phyloP scores from a whole-genome alignment of 2,113 vertebrate species.

The Hirundichthys speculiger region DNA sequence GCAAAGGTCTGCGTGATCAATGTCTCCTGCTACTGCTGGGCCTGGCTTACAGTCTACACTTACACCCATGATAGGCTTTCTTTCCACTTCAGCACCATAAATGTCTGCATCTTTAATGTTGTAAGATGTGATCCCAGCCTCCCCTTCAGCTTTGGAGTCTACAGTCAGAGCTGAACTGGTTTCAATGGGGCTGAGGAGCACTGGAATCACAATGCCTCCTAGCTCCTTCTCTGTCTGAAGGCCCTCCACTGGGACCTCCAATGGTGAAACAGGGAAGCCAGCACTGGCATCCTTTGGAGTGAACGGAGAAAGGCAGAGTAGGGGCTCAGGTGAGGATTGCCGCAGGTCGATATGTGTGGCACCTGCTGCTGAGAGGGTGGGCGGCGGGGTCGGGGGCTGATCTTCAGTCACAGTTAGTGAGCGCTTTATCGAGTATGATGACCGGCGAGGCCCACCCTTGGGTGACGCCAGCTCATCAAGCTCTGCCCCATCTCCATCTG shows the following conservation, averaged over 20 bases:
- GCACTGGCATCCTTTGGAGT: conserved; percentile 53
- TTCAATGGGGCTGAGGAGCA: conserved; percentile 61
- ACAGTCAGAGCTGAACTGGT: conserved; percentile 1
- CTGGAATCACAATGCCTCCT: conserved; percentile 66
- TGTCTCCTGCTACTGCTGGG: neutral
- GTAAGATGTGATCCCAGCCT: neutral
- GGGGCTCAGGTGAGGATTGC: conserved; percentile 51
- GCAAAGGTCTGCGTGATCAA: conserved; percentile 25
- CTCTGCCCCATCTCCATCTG: conserved; percentile 72
- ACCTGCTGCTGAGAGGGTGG: conserved; percentile 66
- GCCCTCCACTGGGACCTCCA: conserved; percentile 79
- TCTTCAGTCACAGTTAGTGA: conserved; percentile 89
- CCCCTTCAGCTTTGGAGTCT: neutral
- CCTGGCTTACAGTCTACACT: conserved; percentile 29
- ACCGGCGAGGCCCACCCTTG: conserved; percentile 69
- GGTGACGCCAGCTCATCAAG: conserved; percentile 73
- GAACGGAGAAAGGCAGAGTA: conserved; percentile 58
- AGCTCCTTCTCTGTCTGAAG: conserved; percentile 62
- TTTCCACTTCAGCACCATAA: neutral
- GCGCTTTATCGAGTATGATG: conserved; percentile 82
- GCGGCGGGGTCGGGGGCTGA: conserved; percentile 74
- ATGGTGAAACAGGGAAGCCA: conserved; percentile 60
- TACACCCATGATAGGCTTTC: neutral
- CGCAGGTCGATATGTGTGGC: conserved; percentile 67
- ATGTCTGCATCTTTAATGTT: neutral